A percentile compares a stretch with the other conserved stretches of the same genome.
Evolutionary conservation across 2,797 vertebrate species (phyloP).

Genomic region (Mareca strepera): DNA sequence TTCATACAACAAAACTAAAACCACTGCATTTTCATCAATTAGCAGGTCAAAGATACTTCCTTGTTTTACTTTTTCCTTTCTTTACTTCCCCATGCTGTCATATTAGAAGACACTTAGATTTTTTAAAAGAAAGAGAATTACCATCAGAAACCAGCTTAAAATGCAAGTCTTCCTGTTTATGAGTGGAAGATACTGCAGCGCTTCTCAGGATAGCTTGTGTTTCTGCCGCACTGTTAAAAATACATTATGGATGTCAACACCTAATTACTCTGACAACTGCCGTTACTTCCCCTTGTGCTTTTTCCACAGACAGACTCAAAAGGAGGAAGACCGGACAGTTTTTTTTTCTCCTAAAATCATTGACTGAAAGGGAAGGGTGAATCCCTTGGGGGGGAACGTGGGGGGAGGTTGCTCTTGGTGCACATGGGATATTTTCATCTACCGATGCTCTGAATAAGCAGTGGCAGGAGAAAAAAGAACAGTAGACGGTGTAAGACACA

Average conservation of each 20-base stretch:
- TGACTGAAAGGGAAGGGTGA: background rate
- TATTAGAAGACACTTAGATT: background rate
- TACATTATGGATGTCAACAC: background rate
- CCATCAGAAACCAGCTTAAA: conserved; percentile 4
- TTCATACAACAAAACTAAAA: conserved; percentile 23
- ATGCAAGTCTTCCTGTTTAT: background rate
- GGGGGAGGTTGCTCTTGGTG: background rate
- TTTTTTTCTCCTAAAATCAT: conserved; percentile 40
- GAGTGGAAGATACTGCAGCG: background rate
- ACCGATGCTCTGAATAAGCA: background rate
- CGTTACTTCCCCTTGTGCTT: background rate
- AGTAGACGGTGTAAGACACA: background rate
- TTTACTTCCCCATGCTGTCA: too few relatives aligned
- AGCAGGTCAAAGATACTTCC: conserved; percentile 19
- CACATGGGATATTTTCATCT: background rate
- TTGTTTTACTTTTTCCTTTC: background rate
- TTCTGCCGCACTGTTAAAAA: conserved; percentile 29
- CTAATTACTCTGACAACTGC: conserved; percentile 5
- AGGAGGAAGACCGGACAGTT: background rate
- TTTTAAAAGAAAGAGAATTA: background rate
- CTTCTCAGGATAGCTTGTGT: background rate
- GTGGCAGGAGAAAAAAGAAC: background rate
- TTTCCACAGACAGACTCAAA: background rate
- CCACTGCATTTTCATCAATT: conserved; percentile 36
- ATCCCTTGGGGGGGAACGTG: background rate